phyloP scores from a whole-genome alignment of 2,888 invertebrate genomes.

The Andrena hattorfiana region DNA sequence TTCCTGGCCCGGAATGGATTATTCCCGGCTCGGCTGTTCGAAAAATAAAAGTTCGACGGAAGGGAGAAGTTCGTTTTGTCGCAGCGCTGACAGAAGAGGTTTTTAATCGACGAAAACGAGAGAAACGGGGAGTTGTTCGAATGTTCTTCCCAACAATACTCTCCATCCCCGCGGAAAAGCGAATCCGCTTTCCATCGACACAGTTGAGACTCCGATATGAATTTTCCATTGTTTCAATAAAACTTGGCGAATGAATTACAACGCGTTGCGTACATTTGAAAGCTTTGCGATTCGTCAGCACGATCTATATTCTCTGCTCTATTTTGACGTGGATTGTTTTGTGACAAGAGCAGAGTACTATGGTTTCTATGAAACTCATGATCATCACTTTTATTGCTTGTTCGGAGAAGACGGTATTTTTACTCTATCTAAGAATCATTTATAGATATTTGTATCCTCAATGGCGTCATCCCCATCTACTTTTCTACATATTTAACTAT shows the following conservation, averaged over 20 bases:
- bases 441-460: no score
- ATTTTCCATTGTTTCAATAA: conserved; percentile 23
- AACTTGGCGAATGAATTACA: conserved; percentile 4
- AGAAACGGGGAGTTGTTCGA: not conserved
- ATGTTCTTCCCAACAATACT: not conserved
- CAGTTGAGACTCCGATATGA: conserved; percentile 9
- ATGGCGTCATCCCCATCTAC: no score
- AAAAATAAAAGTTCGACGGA: conserved; percentile 31
- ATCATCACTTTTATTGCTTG: no score
- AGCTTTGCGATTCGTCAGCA: no score
- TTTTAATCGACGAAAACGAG: not conserved
- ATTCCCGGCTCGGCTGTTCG: not conserved
- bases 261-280: not conserved
- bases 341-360: not conserved
- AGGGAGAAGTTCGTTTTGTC: not conserved
- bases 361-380: no score
- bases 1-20: conserved; percentile 28
- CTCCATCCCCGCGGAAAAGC: not conserved
- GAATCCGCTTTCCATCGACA: not conserved
- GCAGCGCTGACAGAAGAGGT: not conserved
- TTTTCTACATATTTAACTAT: not conserved
- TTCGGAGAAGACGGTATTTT: no score
- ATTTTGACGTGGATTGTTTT: not conserved
- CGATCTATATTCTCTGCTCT: no score
- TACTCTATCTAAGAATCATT: no score